Evolutionary conservation across 1,140 invertebrate genomes (phyloP).

Genomic region (Triops longicaudatus): DNA sequence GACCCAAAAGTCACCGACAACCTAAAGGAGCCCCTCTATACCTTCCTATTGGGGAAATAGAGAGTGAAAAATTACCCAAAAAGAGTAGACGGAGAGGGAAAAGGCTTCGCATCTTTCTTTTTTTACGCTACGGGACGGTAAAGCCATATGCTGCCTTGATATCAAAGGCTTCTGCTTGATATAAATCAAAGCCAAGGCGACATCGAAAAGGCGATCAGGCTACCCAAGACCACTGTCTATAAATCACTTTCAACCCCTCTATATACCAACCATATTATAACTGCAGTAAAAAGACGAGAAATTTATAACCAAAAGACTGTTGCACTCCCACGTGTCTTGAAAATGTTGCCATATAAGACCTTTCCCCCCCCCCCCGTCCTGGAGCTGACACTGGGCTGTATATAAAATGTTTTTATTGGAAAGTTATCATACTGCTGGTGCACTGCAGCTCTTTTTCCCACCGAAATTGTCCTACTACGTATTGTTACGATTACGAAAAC

Average conservation of each 20-base stretch:
- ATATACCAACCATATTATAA: slow-evolving; percentile 7
- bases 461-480: background rate
- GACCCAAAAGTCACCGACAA: background rate
- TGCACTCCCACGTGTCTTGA: slow-evolving; percentile 10
- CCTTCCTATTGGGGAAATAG: background rate
- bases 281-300: background rate
- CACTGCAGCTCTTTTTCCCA: background rate
- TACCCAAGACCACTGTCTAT: slow-evolving; percentile 11
- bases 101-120: background rate
- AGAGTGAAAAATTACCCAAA: background rate
- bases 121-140: background rate
- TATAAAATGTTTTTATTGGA: background rate
- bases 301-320: slow-evolving; percentile 8
- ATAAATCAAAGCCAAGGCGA: slow-evolving; percentile 12
- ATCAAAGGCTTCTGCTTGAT: slow-evolving; percentile 14
- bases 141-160: slow-evolving; percentile 14
- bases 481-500: background rate
- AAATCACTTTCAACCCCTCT: slow-evolving; percentile 15
- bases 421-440: background rate
- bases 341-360: background rate
- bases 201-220: slow-evolving; percentile 10
- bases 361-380: background rate
- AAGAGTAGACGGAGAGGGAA: no score
- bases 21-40: background rate
- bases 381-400: background rate